These are phyloP conservation scores for Saguinus imperator DNA, from an alignment of 2,113 vertebrate species.

Conservation along the genomic window DNA sequence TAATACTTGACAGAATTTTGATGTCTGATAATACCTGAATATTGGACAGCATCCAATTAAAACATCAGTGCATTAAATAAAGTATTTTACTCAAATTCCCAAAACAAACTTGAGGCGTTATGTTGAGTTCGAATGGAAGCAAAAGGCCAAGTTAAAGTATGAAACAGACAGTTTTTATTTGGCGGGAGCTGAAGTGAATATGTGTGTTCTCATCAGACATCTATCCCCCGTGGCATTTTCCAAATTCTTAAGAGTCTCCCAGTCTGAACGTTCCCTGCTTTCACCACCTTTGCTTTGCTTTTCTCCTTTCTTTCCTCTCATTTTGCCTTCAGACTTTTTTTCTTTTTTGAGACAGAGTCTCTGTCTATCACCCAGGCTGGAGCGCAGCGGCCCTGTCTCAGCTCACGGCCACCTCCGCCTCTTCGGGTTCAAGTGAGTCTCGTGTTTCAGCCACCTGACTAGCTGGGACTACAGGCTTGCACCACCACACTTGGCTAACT, in stretches of 20 bases:
- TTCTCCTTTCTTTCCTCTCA: constrained; percentile 81
- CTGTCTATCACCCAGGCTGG: no score
- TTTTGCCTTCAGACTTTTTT: no score
- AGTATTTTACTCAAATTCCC: constrained; percentile 15
- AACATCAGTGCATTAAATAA: background rate
- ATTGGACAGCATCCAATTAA: background rate
- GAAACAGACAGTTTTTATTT: constrained; percentile 1
- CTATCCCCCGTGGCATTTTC: background rate
- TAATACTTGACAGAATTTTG: background rate
- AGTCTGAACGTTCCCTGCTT: constrained; percentile 88
- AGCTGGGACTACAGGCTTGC: no score
- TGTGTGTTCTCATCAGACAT: background rate
- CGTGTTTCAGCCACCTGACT: no score
- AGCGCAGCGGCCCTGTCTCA: no score
- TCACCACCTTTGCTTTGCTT: constrained; percentile 82
- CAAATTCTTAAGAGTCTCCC: constrained; percentile 81
- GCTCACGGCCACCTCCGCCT: no score
- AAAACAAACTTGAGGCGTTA: background rate
- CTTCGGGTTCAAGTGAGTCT: no score
- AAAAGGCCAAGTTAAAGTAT: constrained; percentile 9
- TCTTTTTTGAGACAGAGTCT: no score
- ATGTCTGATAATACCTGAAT: background rate
- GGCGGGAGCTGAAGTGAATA: background rate
- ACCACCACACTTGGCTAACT: no score
- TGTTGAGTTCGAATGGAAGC: background rate